Percentiles rank a stretch among this genome's conserved stretches.
These are phyloP conservation scores for Aspidiotus rigidus DNA, from an alignment of 2,888 invertebrate genomes.

Conservation along the genomic window DNA sequence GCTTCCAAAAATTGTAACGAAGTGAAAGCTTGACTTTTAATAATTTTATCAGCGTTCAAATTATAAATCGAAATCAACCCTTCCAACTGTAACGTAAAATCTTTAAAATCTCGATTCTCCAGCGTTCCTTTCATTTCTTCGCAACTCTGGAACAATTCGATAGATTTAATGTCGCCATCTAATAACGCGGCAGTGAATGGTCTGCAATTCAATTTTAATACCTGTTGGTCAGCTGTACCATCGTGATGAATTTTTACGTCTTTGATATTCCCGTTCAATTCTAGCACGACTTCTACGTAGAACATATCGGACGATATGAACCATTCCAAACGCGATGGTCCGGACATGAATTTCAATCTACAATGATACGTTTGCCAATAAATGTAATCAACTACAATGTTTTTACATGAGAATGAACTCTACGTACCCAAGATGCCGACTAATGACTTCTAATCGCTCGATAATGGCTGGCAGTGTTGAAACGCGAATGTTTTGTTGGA, in stretches of 20 bases:
- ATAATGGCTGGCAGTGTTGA: conserved; percentile 83
- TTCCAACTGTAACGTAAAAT: conserved; percentile 87
- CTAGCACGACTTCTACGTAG: conserved; percentile 81
- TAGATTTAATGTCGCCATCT: not conserved
- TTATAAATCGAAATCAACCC: conserved; percentile 84
- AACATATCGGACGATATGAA: conserved; percentile 96
- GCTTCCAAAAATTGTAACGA: conserved; percentile 85
- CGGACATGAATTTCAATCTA: conserved; percentile 78
- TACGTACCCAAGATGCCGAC: conserved; percentile 73
- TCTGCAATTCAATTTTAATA: conserved; percentile 35
- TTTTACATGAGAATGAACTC: not conserved
- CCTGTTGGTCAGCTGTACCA: conserved; percentile 58
- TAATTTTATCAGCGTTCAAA: conserved; percentile 86
- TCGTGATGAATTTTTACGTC: conserved; percentile 90
- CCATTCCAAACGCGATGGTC: conserved; percentile 66
- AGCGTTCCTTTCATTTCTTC: conserved; percentile 77
- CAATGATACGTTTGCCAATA: conserved; percentile 36
- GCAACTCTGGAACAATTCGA: conserved; percentile 55
- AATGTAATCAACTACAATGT: not conserved
- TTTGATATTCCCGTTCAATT: conserved; percentile 70
- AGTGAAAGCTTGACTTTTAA: conserved; percentile 86
- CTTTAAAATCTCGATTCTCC: conserved; percentile 76
- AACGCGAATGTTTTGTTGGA: conserved; percentile 90
- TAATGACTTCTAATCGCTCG: conserved; percentile 81
- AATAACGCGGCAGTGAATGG: not conserved